These are phyloP conservation scores for Achlya flavicornis DNA, from an alignment of 2,888 invertebrate genomes.

Conservation along the genomic window DNA sequence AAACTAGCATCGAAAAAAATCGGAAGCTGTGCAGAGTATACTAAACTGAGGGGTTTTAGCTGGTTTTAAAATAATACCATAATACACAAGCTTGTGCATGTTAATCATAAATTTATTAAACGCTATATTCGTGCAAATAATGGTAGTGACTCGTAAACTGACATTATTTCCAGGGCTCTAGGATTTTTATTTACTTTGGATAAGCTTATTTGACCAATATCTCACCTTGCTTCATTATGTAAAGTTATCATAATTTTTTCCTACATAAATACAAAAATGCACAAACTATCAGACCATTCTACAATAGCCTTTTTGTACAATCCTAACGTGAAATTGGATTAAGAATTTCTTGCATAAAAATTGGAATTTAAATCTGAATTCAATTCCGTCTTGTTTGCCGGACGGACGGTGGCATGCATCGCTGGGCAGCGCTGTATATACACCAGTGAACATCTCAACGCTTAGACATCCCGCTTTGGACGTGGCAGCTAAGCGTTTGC, in stretches of 20 bases:
- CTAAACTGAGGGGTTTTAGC: too few relatives aligned
- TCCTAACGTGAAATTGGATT: background rate
- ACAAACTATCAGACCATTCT: background rate
- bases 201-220: too few relatives aligned
- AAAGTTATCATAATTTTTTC: background rate
- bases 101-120: too few relatives aligned
- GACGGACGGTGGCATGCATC: constrained; percentile 6
- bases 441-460: constrained; percentile 2
- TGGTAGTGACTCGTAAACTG: too few relatives aligned
- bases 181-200: too few relatives aligned
- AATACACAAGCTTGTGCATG: too few relatives aligned
- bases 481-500: background rate
- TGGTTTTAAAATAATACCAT: too few relatives aligned
- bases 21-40: too few relatives aligned
- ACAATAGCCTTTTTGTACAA: background rate
- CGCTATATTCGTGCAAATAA: too few relatives aligned
- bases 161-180: too few relatives aligned
- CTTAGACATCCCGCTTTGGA: background rate
- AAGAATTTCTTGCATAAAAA: constrained; percentile 7
- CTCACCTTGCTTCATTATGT: too few relatives aligned
- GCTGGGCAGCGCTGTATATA: background rate
- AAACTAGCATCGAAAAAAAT: too few relatives aligned
- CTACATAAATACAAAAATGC: background rate
- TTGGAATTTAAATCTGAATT: constrained; percentile 4
- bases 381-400: constrained; percentile 5